Evolutionary conservation across 2,113 vertebrate species (phyloP), one percentile per base, ranked within the genome.

Genomic region (Arothron firmamentum): DNA sequence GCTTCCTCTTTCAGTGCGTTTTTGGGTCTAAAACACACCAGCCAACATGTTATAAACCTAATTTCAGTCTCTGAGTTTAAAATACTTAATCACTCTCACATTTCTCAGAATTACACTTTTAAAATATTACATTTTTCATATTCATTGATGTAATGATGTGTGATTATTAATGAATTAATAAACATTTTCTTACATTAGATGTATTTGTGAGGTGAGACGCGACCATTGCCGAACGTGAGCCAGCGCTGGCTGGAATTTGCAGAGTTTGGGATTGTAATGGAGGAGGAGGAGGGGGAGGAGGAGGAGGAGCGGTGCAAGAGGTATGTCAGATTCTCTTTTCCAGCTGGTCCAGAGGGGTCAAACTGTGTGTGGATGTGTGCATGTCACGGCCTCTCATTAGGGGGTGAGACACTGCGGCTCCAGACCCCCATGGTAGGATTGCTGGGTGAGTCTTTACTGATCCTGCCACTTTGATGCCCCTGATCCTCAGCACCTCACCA

Each of bases 381-480:
- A 31, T 85, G 84, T 86, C 81, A 72, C 56, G 85, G 82, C 79
- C 85, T 82, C 87, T 88, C 87, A 88, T 87, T 91, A 88, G 89
- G 88, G 85, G 88, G 86, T 88, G 79, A 88, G 87, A 84, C 88
- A 74, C 70, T 80, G 65, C 75, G 88, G 87, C 89, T 90, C 89
- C 90, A 89, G 83, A 90, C 86, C 87, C 90, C 90, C 86, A 87
- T 81, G 71, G 85, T 66, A 88, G 83, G 80, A 83, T 78, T 75
- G 77, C 72, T 73, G 78, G 74, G 75, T 80, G 79, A 86, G 79
- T 84, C 82, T 87, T 82, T 74, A 42, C 80, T 81, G 77, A 86
- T 86, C 78, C 82, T 84, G 79, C 75, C 72, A 88, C 89, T 89
- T 90, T 90, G 89, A 90, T 90, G 82, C 82, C 82, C 80, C 78